Evolutionary conservation across 2,888 invertebrate species (phyloP), one percentile per base, ranked within the genome.

Genomic region (Phania funesta): DNA sequence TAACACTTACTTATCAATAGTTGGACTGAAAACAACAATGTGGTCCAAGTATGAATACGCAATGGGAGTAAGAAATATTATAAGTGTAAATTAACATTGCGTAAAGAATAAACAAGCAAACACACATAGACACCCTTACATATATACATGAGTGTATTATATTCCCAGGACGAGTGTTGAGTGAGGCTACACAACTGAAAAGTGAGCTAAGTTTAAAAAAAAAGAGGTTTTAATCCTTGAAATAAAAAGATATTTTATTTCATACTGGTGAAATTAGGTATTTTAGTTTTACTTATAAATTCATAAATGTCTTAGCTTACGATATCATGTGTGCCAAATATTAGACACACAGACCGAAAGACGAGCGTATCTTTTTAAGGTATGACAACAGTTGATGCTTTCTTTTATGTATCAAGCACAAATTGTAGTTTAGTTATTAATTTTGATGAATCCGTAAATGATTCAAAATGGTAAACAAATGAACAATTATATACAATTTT

Each of bases 41-140:
- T 67, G 44, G 18, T 54, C 26, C 50, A 35, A 22, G 54, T 29
- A 9, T 22, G 8, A 13, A 2, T 54, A 26, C 20, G 11, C 44
- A 62, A 68, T 79, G 54, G 24, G 11, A 44, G 46, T 41, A 41
- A 64, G 56, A 82, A 52, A 65, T 78, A 64, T 77, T 70, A 58
- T 78, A 78, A 82, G 74, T 82, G 82, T 74, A 82, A 82, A 82
- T 82, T 78, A 78, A 70, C 82, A 64, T 74, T 64, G 68, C 67
- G 58, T 48, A 32, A 50, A n/a, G 48, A 52, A 26, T 38, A 60
- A 22, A 18, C 54, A 50, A 20, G 9, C 18, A 71, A 20, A 22
- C 18, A 32, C 24, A 48, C 16, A 41, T 3, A n/a, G n/a, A n/a
- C n/a, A n/a, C n/a, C n/a, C n/a, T n/a, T n/a, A n/a, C n/a, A n/a